Percentiles rank a stretch among this genome's conserved stretches.
Evolutionary conservation across 2,797 vertebrate species (phyloP).

Genomic region (Xenentodon cancila): DNA sequence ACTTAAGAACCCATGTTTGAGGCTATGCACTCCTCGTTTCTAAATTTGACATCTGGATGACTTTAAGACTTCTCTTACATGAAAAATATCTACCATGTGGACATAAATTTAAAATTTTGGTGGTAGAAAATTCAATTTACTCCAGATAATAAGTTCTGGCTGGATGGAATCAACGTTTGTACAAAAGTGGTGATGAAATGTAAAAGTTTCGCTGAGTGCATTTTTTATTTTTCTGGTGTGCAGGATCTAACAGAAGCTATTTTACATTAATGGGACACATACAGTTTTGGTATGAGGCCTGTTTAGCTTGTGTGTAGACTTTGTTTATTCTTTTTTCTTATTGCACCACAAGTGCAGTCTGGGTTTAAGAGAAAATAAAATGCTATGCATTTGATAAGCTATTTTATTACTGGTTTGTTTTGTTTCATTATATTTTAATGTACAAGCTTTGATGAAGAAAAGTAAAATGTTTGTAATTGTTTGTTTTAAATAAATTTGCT

Average conservation of each 20-base stretch:
- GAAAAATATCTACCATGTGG: conserved; percentile 64
- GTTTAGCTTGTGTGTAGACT: conserved; percentile 45
- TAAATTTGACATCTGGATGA: conserved; percentile 46
- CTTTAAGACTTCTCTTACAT: conserved; percentile 38
- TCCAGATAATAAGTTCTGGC: conserved; percentile 11
- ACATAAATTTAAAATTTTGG: conserved; percentile 43
- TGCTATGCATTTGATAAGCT: conserved; percentile 89
- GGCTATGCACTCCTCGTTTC: not conserved
- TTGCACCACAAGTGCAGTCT: conserved; percentile 78
- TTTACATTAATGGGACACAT: conserved; percentile 42
- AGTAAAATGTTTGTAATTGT: conserved; percentile 48
- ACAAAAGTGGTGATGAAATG: conserved; percentile 7
- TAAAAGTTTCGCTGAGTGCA: conserved; percentile 36
- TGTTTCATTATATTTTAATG: conserved; percentile 53
- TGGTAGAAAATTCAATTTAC: conserved; percentile 20
- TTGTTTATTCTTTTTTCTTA: conserved; percentile 48
- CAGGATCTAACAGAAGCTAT: conserved; percentile 42
- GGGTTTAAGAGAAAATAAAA: conserved; percentile 64
- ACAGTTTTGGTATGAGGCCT: conserved; percentile 59
- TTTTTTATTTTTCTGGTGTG: conserved; percentile 34
- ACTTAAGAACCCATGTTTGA: conserved; percentile 10
- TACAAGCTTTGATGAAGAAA: conserved; percentile 73
- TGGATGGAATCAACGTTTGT: conserved; percentile 8
- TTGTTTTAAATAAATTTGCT: conserved; percentile 51
- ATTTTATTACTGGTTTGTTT: conserved; percentile 70